These are phyloP conservation scores for Nanger granti DNA, from an alignment of 2,113 vertebrate species.

Conservation along the genomic window DNA sequence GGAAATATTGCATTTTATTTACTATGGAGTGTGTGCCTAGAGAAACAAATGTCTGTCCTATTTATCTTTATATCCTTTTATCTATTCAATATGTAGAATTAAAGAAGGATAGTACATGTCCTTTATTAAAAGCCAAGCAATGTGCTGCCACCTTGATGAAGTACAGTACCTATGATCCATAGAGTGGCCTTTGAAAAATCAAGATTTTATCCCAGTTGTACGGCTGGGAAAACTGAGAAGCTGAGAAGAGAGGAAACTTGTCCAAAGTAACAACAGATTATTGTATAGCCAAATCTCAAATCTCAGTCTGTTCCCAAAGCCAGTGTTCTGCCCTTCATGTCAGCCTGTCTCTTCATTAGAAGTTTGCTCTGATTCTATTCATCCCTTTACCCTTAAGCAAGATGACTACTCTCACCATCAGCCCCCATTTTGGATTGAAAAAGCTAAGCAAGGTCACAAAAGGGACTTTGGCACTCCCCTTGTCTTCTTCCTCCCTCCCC, in stretches of 20 bases:
- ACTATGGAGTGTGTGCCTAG: accelerated
- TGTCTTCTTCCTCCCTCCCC: too few species aligned
- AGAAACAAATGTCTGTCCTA: background rate
- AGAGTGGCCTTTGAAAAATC: background rate
- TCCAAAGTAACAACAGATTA: background rate
- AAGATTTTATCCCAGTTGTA: background rate
- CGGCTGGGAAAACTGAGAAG: background rate
- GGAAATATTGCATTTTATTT: background rate
- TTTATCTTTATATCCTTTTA: background rate
- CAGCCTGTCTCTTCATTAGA: background rate
- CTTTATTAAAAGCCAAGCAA: background rate
- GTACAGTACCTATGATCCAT: background rate
- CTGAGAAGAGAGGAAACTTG: background rate
- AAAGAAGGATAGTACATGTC: background rate
- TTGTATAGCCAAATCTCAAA: background rate
- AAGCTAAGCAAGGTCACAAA: background rate
- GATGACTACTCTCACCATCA: background rate
- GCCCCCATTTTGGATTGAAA: background rate
- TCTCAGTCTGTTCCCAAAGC: background rate
- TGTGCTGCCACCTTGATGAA: background rate
- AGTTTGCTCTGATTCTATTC: background rate
- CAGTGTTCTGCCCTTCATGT: background rate
- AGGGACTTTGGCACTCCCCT: background rate
- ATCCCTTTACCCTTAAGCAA: too few species aligned
- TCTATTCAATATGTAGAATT: background rate